Base-by-base conservation (phyloP, 1,140 invertebrate genomes). In the Heliconius himera region DNA sequence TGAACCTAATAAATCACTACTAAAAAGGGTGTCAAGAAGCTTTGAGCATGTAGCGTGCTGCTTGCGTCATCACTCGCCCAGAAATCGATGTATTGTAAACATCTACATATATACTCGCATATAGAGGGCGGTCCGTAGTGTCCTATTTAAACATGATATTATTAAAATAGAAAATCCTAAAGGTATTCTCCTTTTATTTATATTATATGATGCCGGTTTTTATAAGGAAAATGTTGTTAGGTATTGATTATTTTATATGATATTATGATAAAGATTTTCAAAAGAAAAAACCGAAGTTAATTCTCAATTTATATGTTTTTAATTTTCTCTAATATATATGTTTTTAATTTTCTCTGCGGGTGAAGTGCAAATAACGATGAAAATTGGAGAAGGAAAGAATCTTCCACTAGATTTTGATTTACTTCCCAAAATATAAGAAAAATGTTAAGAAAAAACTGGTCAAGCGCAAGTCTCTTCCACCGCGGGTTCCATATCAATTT, bases 61-160 rank as follows among this genome's bases (percentile, higher is more conserved):
- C 74, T 76, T 76, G 74, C 74, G 60, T 76, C 74, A 76, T 70
- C 18, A 22, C 22, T 13, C 29, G 26, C 74, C 13, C 22, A 41
- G 74, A 76, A 60, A 76, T 76, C 56, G 38, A 76, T 76, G 56
- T 49, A 76, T 70, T 76, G 74, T 76, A 76, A 76, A 76, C 74
- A 76, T 26, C 38, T 71, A 36, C 33, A 36, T 36, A 36, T 41
- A 72, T 72, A 72, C 70, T 36, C 8, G 18, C 36, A 72, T 38
- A 22, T 72, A 22, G 29, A 36, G n/a, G 36, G 29, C 33, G 18
- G n/a, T 72, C 6, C 33, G 22, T 72, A 72, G 5, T 22, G 60
- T 66, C n/a, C 56, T 60, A 60, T 60, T 60, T 60, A 60, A 54
- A 60, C n/a, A n/a, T 26, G n/a, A 66, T 66, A 26, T 26, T 66